A percentile compares a stretch with the other conserved stretches of the same genome.
These are phyloP conservation scores for Zaprionus capensis DNA, from an alignment of 1,140 invertebrate species.

Conservation along the genomic window DNA sequence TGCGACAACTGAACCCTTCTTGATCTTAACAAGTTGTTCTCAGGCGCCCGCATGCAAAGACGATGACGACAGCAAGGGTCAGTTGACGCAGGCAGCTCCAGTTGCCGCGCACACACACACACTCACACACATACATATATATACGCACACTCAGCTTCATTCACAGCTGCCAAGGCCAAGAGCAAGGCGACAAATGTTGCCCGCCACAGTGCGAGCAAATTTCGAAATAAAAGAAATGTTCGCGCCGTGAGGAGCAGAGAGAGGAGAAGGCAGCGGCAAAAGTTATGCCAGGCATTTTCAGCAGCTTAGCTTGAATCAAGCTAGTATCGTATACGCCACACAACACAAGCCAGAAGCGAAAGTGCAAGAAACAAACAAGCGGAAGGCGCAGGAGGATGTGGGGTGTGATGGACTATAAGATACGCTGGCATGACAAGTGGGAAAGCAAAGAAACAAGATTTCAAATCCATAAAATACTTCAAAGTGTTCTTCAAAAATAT, in stretches of 20 bases:
- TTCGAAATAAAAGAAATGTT: conserved; percentile 71
- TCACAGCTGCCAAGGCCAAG: conserved; percentile 21
- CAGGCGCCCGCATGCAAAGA: conserved; percentile 9
- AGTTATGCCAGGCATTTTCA: conserved; percentile 74
- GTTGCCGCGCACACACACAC: conserved; percentile 7
- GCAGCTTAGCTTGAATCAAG: conserved; percentile 70
- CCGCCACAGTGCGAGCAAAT: conserved; percentile 31
- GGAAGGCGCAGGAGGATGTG: background rate
- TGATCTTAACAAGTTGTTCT: conserved; percentile 25
- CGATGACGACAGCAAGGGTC: conserved; percentile 33
- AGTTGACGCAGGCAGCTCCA: conserved; percentile 8
- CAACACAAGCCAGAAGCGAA: conserved; percentile 34
- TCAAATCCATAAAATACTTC: background rate
- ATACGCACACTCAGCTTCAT: background rate
- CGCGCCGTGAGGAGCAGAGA: conserved; percentile 17
- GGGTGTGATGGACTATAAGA: background rate
- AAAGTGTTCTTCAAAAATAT: background rate
- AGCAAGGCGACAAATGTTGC: conserved; percentile 36
- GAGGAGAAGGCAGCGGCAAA: conserved; percentile 32
- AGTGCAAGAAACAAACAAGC: conserved; percentile 32
- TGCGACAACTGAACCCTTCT: conserved; percentile 28
- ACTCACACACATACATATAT: background rate
- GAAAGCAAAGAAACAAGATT: too few relatives aligned
- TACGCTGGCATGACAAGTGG: background rate
- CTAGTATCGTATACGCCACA: background rate